These are phyloP conservation scores for Aspidapion aeneum DNA, from an alignment of 2,888 invertebrate genomes.

Conservation along the genomic window DNA sequence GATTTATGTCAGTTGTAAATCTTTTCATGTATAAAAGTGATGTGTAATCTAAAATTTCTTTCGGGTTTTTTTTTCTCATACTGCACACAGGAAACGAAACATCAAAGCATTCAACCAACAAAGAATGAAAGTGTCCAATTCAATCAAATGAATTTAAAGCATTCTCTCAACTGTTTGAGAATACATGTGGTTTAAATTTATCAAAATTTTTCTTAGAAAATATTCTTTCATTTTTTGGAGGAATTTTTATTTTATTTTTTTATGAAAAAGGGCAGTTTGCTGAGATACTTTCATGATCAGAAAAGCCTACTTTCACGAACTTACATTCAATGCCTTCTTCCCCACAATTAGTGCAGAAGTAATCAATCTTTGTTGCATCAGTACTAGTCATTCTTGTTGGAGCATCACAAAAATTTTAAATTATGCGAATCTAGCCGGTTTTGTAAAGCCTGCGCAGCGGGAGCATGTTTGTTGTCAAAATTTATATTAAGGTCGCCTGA, in stretches of 20 bases:
- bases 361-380: background rate
- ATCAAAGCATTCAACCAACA: background rate
- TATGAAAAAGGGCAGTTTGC: background rate
- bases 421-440: background rate
- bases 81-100: background rate
- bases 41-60: background rate
- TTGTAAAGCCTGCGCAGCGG: background rate
- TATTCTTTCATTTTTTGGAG: background rate
- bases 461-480: background rate
- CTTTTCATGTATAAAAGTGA: no score
- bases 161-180: no score
- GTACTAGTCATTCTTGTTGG: background rate
- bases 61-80: background rate
- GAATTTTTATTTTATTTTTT: background rate
- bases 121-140: background rate
- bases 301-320: background rate
- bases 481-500: background rate
- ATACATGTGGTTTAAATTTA: background rate
- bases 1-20: no score
- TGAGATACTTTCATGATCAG: background rate
- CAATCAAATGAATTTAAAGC: no score
- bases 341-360: background rate
- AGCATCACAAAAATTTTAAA: no score
- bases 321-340: background rate
- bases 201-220: background rate